Conservation (phyloP, 2,888 invertebrate species). For the Xestia c-nigrum region DNA sequence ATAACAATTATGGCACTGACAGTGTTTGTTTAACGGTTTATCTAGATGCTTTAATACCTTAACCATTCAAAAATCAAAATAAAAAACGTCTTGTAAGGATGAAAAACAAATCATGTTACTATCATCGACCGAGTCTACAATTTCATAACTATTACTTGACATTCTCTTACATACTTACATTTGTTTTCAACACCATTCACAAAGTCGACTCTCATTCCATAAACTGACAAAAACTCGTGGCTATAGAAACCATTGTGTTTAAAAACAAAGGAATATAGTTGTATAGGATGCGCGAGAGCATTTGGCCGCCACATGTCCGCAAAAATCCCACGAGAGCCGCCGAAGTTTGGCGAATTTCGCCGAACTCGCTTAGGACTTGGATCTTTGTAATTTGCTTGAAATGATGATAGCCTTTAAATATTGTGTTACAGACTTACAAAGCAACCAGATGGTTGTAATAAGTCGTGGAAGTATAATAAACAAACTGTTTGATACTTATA, state of each 20-base stretch:
- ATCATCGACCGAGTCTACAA: background rate
- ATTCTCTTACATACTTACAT: slow-evolving; percentile 12
- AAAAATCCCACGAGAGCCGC: slow-evolving; percentile 74
- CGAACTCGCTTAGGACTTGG: slow-evolving; percentile 64
- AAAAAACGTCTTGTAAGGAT: background rate
- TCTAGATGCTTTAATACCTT: background rate
- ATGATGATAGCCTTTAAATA: slow-evolving; percentile 2
- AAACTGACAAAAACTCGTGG: slow-evolving; percentile 47
- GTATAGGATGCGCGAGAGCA: slow-evolving; percentile 77
- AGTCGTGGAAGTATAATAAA: slow-evolving; percentile 1
- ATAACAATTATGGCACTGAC: background rate
- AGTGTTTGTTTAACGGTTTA: background rate
- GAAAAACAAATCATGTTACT: background rate
- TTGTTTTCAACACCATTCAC: slow-evolving; percentile 40
- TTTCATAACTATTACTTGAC: background rate
- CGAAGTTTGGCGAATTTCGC: slow-evolving; percentile 73
- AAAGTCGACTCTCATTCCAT: slow-evolving; percentile 32
- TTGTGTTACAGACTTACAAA: slow-evolving; percentile 39
- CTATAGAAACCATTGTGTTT: slow-evolving; percentile 47
- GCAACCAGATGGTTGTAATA: slow-evolving; percentile 50
- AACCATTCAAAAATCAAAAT: background rate
- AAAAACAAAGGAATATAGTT: slow-evolving; percentile 65
- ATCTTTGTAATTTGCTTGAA: slow-evolving; percentile 11
- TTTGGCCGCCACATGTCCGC: slow-evolving; percentile 85
- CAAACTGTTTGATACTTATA: background rate